Evolutionary conservation across 2,113 vertebrate genomes (phyloP).

Genomic region (Cyphomyrus plagiostoma): DNA sequence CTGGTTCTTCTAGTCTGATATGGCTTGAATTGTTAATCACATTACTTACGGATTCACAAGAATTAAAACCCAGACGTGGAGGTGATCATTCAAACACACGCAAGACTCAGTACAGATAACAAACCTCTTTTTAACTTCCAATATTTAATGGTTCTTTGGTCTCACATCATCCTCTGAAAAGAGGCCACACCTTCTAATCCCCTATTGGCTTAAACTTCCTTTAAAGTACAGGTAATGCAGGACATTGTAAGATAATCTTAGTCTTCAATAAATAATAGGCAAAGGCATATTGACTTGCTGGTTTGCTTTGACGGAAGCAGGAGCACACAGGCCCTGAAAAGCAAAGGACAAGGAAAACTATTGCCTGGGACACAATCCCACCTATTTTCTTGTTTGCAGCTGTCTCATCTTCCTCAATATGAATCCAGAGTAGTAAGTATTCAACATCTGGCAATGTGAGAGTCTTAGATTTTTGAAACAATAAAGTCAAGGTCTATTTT

Average conservation of each 20-base stretch:
- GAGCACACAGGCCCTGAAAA: constrained; percentile 11
- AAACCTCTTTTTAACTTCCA: background rate
- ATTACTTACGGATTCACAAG: background rate
- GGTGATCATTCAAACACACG: background rate
- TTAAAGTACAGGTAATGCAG: constrained; percentile 37
- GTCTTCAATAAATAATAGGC: constrained; percentile 45
- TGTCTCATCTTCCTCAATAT: constrained; percentile 23
- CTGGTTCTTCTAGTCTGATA: background rate
- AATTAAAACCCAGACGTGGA: background rate
- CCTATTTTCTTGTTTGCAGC: background rate
- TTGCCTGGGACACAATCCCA: background rate
- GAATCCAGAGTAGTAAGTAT: constrained; percentile 52
- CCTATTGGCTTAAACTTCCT: constrained; percentile 14
- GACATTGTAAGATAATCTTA: constrained; percentile 38
- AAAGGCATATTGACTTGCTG: constrained; percentile 29
- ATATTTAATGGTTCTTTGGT: background rate
- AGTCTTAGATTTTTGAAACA: background rate
- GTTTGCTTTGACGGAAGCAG: constrained; percentile 27
- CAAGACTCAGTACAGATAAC: background rate
- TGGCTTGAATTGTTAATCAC: background rate
- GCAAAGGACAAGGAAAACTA: background rate
- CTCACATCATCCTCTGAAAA: background rate
- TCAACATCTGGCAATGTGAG: background rate
- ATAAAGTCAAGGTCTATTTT: background rate
- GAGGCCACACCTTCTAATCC: background rate